Conservation (phyloP, 2,797 vertebrate genomes). For the Spatula versicolor region DNA sequence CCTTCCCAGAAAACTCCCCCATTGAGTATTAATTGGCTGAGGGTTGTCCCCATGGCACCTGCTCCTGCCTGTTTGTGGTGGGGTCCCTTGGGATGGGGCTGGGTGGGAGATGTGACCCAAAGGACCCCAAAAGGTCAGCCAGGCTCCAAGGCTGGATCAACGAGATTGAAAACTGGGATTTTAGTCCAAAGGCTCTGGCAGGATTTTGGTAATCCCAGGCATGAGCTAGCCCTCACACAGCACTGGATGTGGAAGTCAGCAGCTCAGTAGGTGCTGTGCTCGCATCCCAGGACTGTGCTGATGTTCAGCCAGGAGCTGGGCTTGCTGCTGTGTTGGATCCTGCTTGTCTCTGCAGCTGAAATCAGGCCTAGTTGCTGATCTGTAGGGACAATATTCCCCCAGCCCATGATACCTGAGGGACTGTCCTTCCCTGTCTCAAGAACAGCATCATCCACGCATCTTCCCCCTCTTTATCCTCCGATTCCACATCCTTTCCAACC, state of each 20-base stretch:
- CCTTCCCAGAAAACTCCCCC: not conserved
- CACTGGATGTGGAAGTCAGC: not conserved
- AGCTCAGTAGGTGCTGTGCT: not conserved
- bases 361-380: not conserved
- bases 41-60: not conserved
- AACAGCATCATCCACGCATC: not conserved
- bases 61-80: not conserved
- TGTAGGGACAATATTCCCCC: not conserved
- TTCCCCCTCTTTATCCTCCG: not conserved
- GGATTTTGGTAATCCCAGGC: not conserved
- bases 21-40: not conserved
- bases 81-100: not conserved
- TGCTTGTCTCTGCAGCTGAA: not conserved
- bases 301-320: not conserved
- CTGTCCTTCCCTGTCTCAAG: not conserved
- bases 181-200: not conserved
- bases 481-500: not conserved
- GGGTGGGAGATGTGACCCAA: rapidly evolving
- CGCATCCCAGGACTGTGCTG: too few relatives aligned
- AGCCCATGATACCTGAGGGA: not conserved
- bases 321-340: not conserved
- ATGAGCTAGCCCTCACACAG: not conserved
- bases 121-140: not conserved
- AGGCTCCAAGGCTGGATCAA: not conserved
- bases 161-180: not conserved